These are phyloP conservation scores for Cassiopea xamachana DNA, from an alignment of 30 jellyfish, hydroid and myxozoan species.

Conservation along the genomic window DNA sequence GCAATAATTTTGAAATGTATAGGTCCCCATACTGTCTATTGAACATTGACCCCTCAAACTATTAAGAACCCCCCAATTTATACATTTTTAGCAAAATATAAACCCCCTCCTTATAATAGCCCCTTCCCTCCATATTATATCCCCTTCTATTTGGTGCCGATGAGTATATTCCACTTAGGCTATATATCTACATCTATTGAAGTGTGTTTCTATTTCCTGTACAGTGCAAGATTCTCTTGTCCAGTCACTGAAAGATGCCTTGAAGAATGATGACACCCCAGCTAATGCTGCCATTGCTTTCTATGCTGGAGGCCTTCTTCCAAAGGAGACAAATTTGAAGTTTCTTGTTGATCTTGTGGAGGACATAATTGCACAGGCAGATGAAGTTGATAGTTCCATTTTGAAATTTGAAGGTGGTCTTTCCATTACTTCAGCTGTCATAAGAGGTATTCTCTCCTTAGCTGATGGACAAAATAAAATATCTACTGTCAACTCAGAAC, in stretches of 20 bases:
- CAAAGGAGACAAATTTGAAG: slow-evolving; percentile 68
- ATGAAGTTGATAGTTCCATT: slow-evolving; percentile 80
- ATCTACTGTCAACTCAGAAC: slow-evolving; percentile 75
- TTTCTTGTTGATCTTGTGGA: slow-evolving; percentile 85
- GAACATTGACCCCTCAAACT: no score
- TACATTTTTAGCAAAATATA: no score
- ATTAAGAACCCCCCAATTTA: no score
- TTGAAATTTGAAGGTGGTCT: slow-evolving; percentile 97
- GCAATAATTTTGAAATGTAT: no score
- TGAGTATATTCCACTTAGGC: no score
- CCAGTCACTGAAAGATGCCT: slow-evolving; percentile 63
- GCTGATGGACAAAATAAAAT: slow-evolving; percentile 79
- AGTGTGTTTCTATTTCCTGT: no score
- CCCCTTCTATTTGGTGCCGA: no score
- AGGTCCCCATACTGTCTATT: no score
- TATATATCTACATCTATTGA: no score
- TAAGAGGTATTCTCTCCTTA: slow-evolving; percentile 71
- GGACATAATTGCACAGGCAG: slow-evolving; percentile 97
- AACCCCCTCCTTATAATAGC: no score
- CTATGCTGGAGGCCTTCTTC: slow-evolving; percentile 90
- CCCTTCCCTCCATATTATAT: no score
- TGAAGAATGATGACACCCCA: slow-evolving; percentile 88
- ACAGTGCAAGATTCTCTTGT: slow-evolving; percentile 45
- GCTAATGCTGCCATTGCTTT: slow-evolving; percentile 87
- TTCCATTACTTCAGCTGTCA: slow-evolving; percentile 75